phyloP scores from a whole-genome alignment of 2,888 invertebrate species.

The Aphidoletes aphidimyza region DNA sequence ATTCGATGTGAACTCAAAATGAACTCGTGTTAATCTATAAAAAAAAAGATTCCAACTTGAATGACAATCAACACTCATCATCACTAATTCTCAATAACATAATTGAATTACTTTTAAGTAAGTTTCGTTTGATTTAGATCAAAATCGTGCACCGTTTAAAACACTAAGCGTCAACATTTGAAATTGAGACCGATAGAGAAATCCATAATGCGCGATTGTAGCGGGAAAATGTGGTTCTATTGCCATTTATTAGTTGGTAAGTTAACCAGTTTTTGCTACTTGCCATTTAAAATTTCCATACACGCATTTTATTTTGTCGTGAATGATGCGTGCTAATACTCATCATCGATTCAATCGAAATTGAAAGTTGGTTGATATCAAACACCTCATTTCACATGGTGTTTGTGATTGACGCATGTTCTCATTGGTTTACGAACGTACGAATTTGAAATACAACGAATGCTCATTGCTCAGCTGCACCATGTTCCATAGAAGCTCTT shows the following conservation, averaged over 20 bases:
- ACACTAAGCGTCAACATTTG: no score
- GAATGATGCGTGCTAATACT: no score
- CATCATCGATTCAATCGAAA: background rate
- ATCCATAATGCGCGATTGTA: background rate
- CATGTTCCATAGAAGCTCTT: background rate
- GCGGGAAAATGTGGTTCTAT: constrained; percentile 5
- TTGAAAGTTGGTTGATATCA: background rate
- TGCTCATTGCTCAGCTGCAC: background rate
- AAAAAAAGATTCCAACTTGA: no score
- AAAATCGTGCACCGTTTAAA: no score
- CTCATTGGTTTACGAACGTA: background rate
- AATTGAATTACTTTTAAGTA: no score
- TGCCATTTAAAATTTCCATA: constrained; percentile 40
- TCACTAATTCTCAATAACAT: no score
- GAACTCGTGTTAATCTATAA: no score
- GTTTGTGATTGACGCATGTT: no score
- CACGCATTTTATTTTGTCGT: background rate
- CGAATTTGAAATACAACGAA: background rate
- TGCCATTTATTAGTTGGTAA: constrained; percentile 36
- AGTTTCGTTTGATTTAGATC: background rate
- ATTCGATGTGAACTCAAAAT: background rate
- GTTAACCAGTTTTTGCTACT: background rate
- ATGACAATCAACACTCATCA: no score
- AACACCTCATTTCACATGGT: background rate
- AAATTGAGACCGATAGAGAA: no score